Evolutionary conservation across 2,888 invertebrate species (phyloP), one percentile per base, ranked within the genome.

Genomic region (Hybos culiciformis): DNA sequence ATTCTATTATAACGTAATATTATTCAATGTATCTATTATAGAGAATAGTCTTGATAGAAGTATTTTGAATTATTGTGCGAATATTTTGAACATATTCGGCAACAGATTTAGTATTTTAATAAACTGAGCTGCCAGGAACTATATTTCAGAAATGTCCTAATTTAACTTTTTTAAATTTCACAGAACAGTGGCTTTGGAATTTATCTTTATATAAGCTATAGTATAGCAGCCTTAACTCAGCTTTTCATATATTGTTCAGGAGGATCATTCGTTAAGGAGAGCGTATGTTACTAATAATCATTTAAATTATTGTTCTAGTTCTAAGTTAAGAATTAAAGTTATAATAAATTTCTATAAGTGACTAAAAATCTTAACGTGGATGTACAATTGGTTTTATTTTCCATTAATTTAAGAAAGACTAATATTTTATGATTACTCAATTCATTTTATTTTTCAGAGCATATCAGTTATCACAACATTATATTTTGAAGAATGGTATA

Each of bases 401-500:
- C 5, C 14, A 11, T 39, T 32, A 3, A 9, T 12, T 7, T 23
- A 4, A 34, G 9, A 9, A n/a, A 34, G 15, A n/a, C 15, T 34
- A n/a, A n/a, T 8, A 9, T 7, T 15, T 12, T 5, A 11, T 9
- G 32, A 18, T 3, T 14, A n/a, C n/a, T n/a, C 14, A 14, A 29
- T 12, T 24, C 20, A 39, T 41, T 19, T 3, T 15, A 29, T 5
- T 18, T 49, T 42, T 21, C 49, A 64, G 64, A 63, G 63, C 47
- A 42, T 49, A n/a, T 53, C 56, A 4, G 21, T 61, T 32, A 53
- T 56, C 1, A 42, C 19, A 49, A 52, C 56, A 12, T 51, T 59
- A 42, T 62, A 64, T 44, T 54, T 58, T 51, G 53, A 54, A 48
- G 61, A 59, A 47, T 63, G 62, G 63, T 63, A 62, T 43, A 63